phyloP scores from a whole-genome alignment of 1,140 invertebrate genomes.

The Dinoponera quadriceps region DNA sequence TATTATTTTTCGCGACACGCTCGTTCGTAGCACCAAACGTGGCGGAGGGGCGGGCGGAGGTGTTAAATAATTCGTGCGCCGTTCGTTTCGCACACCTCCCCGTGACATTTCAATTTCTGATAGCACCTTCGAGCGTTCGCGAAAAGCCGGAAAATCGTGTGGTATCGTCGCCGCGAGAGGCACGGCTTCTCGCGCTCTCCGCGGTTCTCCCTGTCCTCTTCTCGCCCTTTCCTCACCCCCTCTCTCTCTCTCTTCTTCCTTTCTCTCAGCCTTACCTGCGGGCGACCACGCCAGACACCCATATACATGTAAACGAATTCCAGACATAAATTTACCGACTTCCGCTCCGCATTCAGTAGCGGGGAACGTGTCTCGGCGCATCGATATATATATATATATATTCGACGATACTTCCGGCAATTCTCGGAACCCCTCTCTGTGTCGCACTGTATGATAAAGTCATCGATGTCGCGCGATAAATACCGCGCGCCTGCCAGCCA shows the following conservation, averaged over 20 bases:
- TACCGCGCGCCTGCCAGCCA: background rate
- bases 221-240: background rate
- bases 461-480: conserved; percentile 55
- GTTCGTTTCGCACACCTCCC: conserved; percentile 25
- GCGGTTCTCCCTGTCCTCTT: background rate
- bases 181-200: conserved; percentile 6
- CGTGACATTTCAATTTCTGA: conserved; percentile 52
- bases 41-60: background rate
- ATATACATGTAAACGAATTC: conserved; percentile 70
- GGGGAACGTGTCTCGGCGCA: conserved; percentile 31
- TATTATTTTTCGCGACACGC: background rate
- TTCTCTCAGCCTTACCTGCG: conserved; percentile 41
- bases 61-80: conserved; percentile 33
- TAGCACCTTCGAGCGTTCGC: conserved; percentile 6
- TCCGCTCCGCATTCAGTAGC: conserved; percentile 65
- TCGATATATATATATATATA: too few species aligned
- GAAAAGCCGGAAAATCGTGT: conserved; percentile 38
- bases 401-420: conserved; percentile 66
- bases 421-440: conserved; percentile 42
- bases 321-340: conserved; percentile 69
- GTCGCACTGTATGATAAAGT: conserved; percentile 55
- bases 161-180: conserved; percentile 31
- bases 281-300: conserved; percentile 32
- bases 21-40: background rate
- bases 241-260: background rate